These are phyloP conservation scores for Cephus pygmeus DNA, from an alignment of 2,888 invertebrate genomes.

Conservation along the genomic window DNA sequence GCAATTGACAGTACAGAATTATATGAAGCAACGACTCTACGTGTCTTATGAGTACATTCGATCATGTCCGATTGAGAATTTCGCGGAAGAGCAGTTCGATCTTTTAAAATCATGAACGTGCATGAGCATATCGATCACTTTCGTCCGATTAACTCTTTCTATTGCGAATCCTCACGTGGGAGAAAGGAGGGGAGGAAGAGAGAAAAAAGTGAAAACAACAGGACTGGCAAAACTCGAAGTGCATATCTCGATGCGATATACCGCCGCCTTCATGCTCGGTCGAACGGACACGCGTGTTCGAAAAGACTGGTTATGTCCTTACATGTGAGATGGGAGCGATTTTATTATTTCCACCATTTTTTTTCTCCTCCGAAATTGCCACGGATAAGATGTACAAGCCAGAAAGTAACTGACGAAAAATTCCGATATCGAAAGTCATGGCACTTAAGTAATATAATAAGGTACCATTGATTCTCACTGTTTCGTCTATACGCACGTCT, in stretches of 20 bases:
- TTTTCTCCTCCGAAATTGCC: background rate
- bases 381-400: background rate
- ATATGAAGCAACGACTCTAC: background rate
- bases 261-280: background rate
- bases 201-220: background rate
- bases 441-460: background rate
- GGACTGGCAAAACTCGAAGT: background rate
- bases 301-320: background rate
- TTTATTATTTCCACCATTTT: background rate
- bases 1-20: background rate
- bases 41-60: background rate
- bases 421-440: background rate
- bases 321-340: background rate
- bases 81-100: background rate
- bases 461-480: background rate
- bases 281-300: background rate
- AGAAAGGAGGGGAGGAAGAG: background rate
- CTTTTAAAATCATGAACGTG: background rate
- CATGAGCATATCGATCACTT: background rate
- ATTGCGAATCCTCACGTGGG: background rate
- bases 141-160: background rate
- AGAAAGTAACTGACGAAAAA: slow-evolving; percentile 3
- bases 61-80: background rate
- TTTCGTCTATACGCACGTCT: background rate
- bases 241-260: background rate